Base-by-base conservation (phyloP, 2,888 invertebrate species). In the Papilio demoleus region DNA sequence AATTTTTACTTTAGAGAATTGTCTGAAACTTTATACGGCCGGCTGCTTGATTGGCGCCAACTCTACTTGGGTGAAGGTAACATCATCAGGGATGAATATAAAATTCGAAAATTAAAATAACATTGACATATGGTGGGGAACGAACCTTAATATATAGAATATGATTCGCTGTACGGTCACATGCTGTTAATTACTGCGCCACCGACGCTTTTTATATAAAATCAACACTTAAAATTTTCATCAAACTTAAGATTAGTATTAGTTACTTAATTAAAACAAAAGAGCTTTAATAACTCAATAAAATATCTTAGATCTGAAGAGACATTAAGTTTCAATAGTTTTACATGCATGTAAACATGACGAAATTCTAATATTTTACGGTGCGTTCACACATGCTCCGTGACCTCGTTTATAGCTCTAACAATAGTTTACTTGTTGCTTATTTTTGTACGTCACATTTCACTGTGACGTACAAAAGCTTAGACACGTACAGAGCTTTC, bases 381-480 rank as follows among this genome's bases (percentile, higher is more conserved):
- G 53, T 11, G n/a, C 6, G 27, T 31, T 11, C 53, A 56, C 53
- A 56, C 53, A 31, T 56, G 53, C 31, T 27, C 31, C 9, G 9
- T 56, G 53, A 56, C 53, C 53, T 6, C 53, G 31, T 56, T 56
- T 31, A 56, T 17, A 56, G n/a, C 31, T 9, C 31, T 31, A 56
- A 56, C 53, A 56, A 56, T 31, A n/a, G 31, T 31, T 50, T 53
- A 56, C 53, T 56, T 56, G 53, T 56, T 56, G 53, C 53, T 56
- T 56, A 56, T 56, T 56, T 56, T 56, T 56, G 53, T 56, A 17
- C 53, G n/a, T n/a, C n/a, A n/a, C n/a, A n/a, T n/a, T 17, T 56
- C 3, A 17, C 17, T 22, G 19, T 45, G 45, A 31, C 17, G 11
- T 22, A 45, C 12, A 47, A 11, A 45, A 45, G 9, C 22, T 47